phyloP scores from a whole-genome alignment of 2,888 invertebrate genomes.

The Drosophila recens region DNA sequence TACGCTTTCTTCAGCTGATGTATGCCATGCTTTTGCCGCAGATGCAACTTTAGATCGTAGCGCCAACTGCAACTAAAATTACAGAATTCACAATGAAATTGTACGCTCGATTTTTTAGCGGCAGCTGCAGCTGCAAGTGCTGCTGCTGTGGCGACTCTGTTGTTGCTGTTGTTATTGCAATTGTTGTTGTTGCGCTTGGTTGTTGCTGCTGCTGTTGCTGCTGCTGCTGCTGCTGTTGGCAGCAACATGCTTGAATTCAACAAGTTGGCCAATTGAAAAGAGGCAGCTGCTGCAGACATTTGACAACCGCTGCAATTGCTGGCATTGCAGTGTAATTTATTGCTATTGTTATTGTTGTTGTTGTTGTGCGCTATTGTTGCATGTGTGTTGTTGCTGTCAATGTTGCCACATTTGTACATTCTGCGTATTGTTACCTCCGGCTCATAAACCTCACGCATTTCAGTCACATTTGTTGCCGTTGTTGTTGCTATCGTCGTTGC shows the following conservation, averaged over 20 bases:
- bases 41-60: constrained; percentile 85
- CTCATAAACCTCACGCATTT: constrained; percentile 76
- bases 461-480: constrained; percentile 33
- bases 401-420: constrained; percentile 84
- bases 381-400: neutral
- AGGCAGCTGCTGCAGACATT: constrained; percentile 82
- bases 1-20: constrained; percentile 84
- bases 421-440: constrained; percentile 84
- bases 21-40: constrained; percentile 85
- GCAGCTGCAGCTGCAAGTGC: constrained; percentile 31
- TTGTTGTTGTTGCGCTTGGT: constrained; percentile 34
- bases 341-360: constrained; percentile 38
- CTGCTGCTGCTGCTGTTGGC: constrained; percentile 60
- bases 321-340: constrained; percentile 53
- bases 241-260: constrained; percentile 81
- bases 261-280: constrained; percentile 83
- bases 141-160: constrained; percentile 29
- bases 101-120: constrained; percentile 76
- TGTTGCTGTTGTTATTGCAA: constrained; percentile 28
- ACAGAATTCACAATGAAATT: constrained; percentile 85
- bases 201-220: constrained; percentile 6
- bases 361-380: constrained; percentile 30
- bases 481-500: constrained; percentile 24
- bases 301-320: constrained; percentile 82
- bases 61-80: constrained; percentile 85